Evolutionary conservation across 2,113 vertebrate genomes (phyloP).

Genomic region (Balaeniceps rex): DNA sequence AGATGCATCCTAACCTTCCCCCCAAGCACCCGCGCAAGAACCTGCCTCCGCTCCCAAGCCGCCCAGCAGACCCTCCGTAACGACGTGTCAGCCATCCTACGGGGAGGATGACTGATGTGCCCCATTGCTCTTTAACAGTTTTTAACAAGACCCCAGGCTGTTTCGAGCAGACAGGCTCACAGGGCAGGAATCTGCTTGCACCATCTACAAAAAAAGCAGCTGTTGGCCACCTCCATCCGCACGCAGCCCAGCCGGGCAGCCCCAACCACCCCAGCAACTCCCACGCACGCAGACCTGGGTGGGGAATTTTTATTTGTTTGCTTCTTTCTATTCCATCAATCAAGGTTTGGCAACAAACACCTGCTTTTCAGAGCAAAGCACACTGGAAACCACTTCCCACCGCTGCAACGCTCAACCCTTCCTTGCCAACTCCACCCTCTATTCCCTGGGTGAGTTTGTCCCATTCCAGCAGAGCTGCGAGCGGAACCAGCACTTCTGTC

Average conservation of each 20-base stretch:
- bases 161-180: not conserved
- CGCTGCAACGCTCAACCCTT: fast-evolving
- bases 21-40: fast-evolving
- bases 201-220: not conserved
- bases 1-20: not conserved
- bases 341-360: not conserved
- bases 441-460: not conserved
- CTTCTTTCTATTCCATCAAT: not conserved
- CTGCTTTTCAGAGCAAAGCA: not conserved
- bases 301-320: not conserved
- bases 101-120: no score
- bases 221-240: not conserved
- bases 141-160: not conserved
- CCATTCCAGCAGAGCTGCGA: not conserved
- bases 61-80: not conserved
- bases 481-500: not conserved
- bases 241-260: not conserved
- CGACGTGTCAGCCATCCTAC: fast-evolving
- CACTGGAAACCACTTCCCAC: not conserved
- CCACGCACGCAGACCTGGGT: not conserved
- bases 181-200: not conserved
- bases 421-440: not conserved
- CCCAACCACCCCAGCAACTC: not conserved
- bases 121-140: not conserved
- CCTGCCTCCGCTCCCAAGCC: not conserved